Evolutionary conservation across 2,888 invertebrate species (phyloP).

Genomic region (Ommatoiulus sabulosus): DNA sequence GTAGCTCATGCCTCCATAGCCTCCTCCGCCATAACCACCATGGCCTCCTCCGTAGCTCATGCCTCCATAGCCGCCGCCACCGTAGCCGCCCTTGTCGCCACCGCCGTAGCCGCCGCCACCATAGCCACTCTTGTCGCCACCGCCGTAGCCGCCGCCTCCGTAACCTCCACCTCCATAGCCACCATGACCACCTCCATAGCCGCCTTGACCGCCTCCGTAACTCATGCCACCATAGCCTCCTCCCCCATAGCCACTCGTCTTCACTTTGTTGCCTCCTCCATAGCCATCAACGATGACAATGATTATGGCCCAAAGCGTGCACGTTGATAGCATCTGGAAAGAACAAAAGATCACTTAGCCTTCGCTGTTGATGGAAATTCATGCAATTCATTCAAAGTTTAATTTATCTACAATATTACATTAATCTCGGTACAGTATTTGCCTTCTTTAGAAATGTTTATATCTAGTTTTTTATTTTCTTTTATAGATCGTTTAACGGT

Average conservation of each 20-base stretch:
- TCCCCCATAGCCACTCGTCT: slow-evolving; percentile 30
- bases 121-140: not conserved
- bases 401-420: too few species aligned
- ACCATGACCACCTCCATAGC: not conserved
- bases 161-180: not conserved
- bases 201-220: slow-evolving; percentile 13
- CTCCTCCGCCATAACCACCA: not conserved
- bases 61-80: not conserved
- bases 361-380: not conserved
- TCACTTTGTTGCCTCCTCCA: slow-evolving; percentile 51
- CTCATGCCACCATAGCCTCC: slow-evolving; percentile 23
- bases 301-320: not conserved
- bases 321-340: slow-evolving; percentile 49
- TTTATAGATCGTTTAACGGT: too few species aligned
- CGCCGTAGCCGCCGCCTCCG: not conserved
- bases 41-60: not conserved
- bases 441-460: too few species aligned
- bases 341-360: not conserved
- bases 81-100: not conserved
- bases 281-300: slow-evolving; percentile 8
- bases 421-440: too few species aligned
- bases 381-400: too few species aligned
- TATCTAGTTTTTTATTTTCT: too few species aligned
- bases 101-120: not conserved
- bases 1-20: not conserved